These are phyloP conservation scores for Notechis scutatus DNA, from an alignment of 2,113 vertebrate species.

Conservation along the genomic window DNA sequence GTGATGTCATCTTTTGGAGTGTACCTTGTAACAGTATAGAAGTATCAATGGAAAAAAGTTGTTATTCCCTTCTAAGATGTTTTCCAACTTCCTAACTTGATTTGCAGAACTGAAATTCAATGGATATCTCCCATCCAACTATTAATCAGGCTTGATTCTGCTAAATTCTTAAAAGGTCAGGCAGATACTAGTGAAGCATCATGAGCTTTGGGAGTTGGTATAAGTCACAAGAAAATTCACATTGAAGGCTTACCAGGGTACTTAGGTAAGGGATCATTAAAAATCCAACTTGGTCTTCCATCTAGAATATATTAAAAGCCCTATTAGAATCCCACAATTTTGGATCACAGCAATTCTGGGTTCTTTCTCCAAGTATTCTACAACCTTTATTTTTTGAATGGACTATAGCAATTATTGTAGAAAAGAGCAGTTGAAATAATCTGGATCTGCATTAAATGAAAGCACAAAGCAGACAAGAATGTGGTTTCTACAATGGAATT, in stretches of 20 bases:
- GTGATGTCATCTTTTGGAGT: neutral
- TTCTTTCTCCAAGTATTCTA: neutral
- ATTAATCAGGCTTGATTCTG: neutral
- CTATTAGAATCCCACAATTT: neutral
- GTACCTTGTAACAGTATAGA: neutral
- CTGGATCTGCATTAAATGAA: neutral
- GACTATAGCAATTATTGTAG: neutral
- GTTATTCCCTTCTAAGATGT: neutral
- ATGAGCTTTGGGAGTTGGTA: neutral
- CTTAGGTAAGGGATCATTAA: neutral
- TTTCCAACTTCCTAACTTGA: neutral
- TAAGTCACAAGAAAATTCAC: neutral
- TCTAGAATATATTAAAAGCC: neutral
- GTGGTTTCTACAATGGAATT: slow-evolving; percentile 24
- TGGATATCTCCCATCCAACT: neutral
- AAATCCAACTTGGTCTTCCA: neutral
- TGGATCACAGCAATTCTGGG: neutral
- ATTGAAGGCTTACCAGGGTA: neutral
- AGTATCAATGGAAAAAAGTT: neutral
- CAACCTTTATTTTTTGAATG: neutral
- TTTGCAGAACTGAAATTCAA: neutral
- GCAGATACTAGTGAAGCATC: neutral
- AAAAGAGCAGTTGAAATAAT: slow-evolving; percentile 24
- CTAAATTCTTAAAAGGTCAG: neutral
- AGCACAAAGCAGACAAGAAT: slow-evolving; percentile 8